Evolutionary conservation across 2,888 invertebrate species (phyloP).

Genomic region (Drosophila sordidapex): DNA sequence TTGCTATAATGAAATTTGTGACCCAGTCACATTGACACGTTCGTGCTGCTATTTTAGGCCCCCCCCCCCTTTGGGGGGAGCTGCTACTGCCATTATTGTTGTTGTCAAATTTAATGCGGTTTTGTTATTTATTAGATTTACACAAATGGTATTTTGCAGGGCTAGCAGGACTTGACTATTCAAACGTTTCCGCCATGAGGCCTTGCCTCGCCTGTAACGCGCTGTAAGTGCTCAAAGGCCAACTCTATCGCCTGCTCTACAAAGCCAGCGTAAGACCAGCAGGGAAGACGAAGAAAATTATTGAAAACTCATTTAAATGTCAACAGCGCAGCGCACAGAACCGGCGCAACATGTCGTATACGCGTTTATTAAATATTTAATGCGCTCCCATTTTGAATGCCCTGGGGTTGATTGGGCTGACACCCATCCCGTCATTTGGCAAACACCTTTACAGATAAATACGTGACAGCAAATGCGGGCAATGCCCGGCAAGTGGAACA

Average conservation of each 20-base stretch:
- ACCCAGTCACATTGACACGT: slow-evolving; percentile 66
- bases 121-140: slow-evolving; percentile 76
- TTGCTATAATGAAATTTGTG: slow-evolving; percentile 62
- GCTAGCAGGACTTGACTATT: slow-evolving; percentile 16
- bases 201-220: slow-evolving; percentile 35
- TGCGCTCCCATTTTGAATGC: slow-evolving; percentile 71
- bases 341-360: slow-evolving; percentile 71
- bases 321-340: slow-evolving; percentile 46
- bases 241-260: slow-evolving; percentile 43
- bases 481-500: slow-evolving; percentile 28
- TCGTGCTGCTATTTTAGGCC: slow-evolving; percentile 37
- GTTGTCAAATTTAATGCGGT: slow-evolving; percentile 68
- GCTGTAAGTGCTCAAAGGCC: slow-evolving; percentile 62
- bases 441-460: slow-evolving; percentile 21
- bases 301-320: slow-evolving; percentile 78
- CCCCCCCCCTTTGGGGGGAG: background rate
- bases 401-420: slow-evolving; percentile 17
- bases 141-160: slow-evolving; percentile 66
- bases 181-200: background rate
- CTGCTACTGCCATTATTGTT: slow-evolving; percentile 2
- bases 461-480: slow-evolving; percentile 22
- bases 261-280: background rate
- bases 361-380: slow-evolving; percentile 73
- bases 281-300: slow-evolving; percentile 53
- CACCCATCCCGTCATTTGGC: background rate